A percentile compares a stretch with the other conserved stretches of the same genome.
Evolutionary conservation across 2,797 vertebrate genomes (phyloP).

Genomic region (Geotrypetes seraphini): DNA sequence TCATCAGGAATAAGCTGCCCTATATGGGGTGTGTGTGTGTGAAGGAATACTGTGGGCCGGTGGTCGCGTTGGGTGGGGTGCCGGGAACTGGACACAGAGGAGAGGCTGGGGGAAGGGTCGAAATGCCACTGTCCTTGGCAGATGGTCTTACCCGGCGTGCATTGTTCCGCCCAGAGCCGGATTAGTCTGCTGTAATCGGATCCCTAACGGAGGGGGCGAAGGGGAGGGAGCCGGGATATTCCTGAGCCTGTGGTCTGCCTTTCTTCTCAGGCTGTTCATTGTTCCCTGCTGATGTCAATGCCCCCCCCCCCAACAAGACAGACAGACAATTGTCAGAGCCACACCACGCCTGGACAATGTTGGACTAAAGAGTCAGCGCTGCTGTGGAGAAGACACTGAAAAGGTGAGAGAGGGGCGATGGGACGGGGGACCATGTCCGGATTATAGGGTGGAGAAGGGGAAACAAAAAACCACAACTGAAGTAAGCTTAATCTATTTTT

Average conservation of each 20-base stretch:
- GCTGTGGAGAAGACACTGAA: constrained; percentile 19
- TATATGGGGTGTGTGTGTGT: no score
- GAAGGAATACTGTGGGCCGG: no score
- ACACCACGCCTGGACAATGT: constrained; percentile 53
- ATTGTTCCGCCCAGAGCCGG: constrained; percentile 55
- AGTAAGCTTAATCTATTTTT: no score
- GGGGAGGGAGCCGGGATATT: constrained; percentile 59
- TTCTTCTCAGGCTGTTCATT: constrained; percentile 60
- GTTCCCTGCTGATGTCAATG: constrained; percentile 55
- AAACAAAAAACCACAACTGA: no score
- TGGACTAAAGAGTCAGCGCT: constrained; percentile 49
- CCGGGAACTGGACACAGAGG: background rate
- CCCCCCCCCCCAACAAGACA: no score
- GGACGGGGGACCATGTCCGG: background rate
- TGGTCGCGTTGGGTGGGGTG: no score
- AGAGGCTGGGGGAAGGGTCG: background rate
- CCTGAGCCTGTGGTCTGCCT: constrained; percentile 47
- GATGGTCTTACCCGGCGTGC: constrained; percentile 41
- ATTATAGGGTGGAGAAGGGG: background rate
- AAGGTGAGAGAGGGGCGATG: constrained; percentile 1
- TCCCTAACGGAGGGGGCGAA: constrained; percentile 56
- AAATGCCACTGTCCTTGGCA: constrained; percentile 30
- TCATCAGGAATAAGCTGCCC: no score
- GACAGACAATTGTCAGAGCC: constrained; percentile 45
- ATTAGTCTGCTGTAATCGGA: constrained; percentile 70